These are phyloP conservation scores for Megaleporinus macrocephalus DNA, from an alignment of 2,113 vertebrate genomes.

Conservation along the genomic window DNA sequence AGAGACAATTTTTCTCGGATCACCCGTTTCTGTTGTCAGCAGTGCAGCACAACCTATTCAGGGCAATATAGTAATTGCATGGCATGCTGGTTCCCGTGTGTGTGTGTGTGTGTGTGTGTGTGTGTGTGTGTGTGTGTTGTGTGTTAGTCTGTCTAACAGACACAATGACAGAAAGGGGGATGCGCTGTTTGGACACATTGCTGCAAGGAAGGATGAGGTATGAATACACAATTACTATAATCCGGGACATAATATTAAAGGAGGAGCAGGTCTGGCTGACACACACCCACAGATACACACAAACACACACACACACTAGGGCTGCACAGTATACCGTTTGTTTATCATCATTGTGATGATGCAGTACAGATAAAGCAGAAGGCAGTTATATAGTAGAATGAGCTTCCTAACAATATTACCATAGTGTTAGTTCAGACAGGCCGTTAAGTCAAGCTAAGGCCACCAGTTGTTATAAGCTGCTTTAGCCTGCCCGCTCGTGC, in stretches of 20 bases:
- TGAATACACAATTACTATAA: slow-evolving; percentile 27
- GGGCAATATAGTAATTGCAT: slow-evolving; percentile 24
- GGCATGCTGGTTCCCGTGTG: slow-evolving; percentile 36
- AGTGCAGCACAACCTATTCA: slow-evolving; percentile 5
- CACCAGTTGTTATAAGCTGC: no score
- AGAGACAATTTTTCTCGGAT: not conserved
- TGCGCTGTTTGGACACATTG: slow-evolving; percentile 3
- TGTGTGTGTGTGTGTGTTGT: slow-evolving; percentile 38
- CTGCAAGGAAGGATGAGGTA: slow-evolving; percentile 8
- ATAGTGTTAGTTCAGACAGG: no score
- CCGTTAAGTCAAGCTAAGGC: no score
- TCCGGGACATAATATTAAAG: slow-evolving; percentile 24
- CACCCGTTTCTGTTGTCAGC: slow-evolving; percentile 22
- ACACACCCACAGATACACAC: not conserved
- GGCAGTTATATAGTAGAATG: no score
- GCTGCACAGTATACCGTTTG: not conserved
- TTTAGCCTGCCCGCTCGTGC: no score
- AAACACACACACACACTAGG: no score
- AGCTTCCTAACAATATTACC: no score
- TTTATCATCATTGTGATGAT: no score
- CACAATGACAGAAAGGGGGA: slow-evolving; percentile 2
- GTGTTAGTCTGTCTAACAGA: slow-evolving; percentile 8
- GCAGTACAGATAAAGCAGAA: no score
- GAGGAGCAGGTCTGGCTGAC: not conserved
- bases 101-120: slow-evolving; percentile 32